Percentiles rank a stretch among this genome's conserved stretches.
phyloP scores from a whole-genome alignment of 2,113 vertebrate species.

The Eretmochelys imbricata region DNA sequence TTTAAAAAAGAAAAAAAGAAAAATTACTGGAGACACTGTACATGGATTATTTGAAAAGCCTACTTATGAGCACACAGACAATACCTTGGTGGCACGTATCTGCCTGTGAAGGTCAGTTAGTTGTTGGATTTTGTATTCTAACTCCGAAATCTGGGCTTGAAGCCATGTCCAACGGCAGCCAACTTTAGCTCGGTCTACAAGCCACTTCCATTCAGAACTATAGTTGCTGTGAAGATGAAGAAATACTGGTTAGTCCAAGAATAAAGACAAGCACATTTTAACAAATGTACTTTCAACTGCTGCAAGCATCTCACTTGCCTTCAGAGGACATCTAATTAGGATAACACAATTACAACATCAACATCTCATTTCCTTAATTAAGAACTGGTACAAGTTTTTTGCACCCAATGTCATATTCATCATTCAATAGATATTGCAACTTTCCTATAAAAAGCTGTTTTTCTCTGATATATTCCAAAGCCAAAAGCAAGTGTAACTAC shows the following conservation, averaged over 20 bases:
- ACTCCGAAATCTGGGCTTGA: constrained; percentile 89
- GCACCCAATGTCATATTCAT: neutral
- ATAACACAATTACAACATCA: constrained; percentile 49
- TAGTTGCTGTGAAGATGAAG: constrained; percentile 81
- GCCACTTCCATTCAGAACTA: constrained; percentile 88
- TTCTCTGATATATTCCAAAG: constrained; percentile 11
- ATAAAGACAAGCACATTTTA: constrained; percentile 70
- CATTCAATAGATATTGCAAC: neutral
- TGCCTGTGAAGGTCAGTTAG: constrained; percentile 87
- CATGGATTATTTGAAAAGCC: constrained; percentile 42
- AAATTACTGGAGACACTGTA: neutral
- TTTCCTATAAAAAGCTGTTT: neutral
- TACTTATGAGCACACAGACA: constrained; percentile 45
- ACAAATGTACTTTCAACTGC: constrained; percentile 70
- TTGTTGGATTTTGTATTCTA: constrained; percentile 90
- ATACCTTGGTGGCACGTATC: constrained; percentile 90
- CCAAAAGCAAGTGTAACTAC: neutral
- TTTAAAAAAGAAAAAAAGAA: neutral
- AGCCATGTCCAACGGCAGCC: constrained; percentile 96
- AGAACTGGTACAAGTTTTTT: neutral
- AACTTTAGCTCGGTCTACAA: constrained; percentile 88
- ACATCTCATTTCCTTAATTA: constrained; percentile 30
- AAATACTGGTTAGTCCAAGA: constrained; percentile 74
- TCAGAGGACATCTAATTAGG: constrained; percentile 61
- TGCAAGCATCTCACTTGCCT: constrained; percentile 61